These are phyloP conservation scores for Steatornis caripensis DNA, from an alignment of 2,113 vertebrate species.

Conservation along the genomic window DNA sequence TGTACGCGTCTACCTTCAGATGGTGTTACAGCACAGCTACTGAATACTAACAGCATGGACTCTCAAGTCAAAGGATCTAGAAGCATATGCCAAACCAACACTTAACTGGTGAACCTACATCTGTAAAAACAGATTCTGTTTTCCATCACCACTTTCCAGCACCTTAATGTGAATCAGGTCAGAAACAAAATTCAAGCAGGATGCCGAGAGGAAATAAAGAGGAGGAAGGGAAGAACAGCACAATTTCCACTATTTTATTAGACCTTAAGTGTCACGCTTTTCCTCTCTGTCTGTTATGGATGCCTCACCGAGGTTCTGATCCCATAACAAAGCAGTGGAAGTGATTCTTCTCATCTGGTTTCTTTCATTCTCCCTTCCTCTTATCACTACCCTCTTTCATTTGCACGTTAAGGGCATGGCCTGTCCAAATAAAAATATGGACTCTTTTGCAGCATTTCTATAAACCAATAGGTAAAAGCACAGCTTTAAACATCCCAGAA, in stretches of 20 bases:
- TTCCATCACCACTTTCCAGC: neutral
- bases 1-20: neutral
- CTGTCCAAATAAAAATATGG: neutral
- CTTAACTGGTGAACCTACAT: neutral
- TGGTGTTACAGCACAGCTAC: neutral
- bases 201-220: neutral
- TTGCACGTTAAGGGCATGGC: neutral
- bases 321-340: neutral
- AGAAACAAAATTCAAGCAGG: neutral
- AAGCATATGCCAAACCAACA: neutral
- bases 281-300: neutral
- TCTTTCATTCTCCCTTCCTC: neutral
- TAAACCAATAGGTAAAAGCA: neutral
- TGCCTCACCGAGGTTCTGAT: accelerated
- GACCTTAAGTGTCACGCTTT: neutral
- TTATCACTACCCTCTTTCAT: neutral
- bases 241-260: neutral
- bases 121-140: neutral
- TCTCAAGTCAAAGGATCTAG: neutral
- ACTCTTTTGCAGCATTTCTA: neutral
- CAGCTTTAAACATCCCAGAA: neutral
- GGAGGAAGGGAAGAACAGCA: neutral
- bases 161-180: neutral
- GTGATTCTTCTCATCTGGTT: neutral
- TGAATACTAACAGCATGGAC: neutral